phyloP scores from a whole-genome alignment of 1,140 invertebrate genomes.

The Drosophila dunni region DNA sequence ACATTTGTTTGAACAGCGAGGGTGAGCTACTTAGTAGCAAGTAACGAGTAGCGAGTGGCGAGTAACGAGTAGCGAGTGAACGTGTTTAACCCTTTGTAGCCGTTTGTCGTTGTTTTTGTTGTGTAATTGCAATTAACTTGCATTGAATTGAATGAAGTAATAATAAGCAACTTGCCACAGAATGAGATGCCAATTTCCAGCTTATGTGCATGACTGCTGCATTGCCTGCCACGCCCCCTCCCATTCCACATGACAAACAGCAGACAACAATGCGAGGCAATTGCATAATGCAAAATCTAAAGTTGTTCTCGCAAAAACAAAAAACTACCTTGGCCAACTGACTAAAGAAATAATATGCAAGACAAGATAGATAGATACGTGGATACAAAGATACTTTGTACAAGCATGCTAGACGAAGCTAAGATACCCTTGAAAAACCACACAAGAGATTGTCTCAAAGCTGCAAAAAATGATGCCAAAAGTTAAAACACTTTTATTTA shows the following conservation, averaged over 20 bases:
- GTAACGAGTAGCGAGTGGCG: neutral
- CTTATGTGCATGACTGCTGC: constrained; percentile 39
- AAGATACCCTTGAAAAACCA: constrained; percentile 22
- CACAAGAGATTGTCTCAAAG: constrained; percentile 1
- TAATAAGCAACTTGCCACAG: constrained; percentile 29
- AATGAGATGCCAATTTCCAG: constrained; percentile 33
- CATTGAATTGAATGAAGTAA: constrained; percentile 30
- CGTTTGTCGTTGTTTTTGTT: constrained; percentile 19
- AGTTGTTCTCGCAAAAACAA: constrained; percentile 18
- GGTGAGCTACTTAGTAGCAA: constrained; percentile 10
- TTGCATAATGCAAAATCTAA: constrained; percentile 31
- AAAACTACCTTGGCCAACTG: constrained; percentile 22
- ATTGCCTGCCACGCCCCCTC: constrained; percentile 13
- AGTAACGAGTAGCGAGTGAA: constrained; percentile 3
- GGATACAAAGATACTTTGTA: neutral
- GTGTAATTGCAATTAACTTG: constrained; percentile 24
- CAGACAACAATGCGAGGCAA: constrained; percentile 18
- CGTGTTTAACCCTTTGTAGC: constrained; percentile 38
- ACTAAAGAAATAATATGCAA: constrained; percentile 1
- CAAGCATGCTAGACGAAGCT: neutral
- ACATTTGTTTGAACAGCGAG: constrained; percentile 40
- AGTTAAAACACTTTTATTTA: neutral
- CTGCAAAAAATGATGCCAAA: constrained; percentile 8
- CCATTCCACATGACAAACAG: neutral
- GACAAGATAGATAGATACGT: neutral